Evolutionary conservation across 2,888 invertebrate species (phyloP), one percentile per base, ranked within the genome.

Genomic region (Ochropleura leucogaster): DNA sequence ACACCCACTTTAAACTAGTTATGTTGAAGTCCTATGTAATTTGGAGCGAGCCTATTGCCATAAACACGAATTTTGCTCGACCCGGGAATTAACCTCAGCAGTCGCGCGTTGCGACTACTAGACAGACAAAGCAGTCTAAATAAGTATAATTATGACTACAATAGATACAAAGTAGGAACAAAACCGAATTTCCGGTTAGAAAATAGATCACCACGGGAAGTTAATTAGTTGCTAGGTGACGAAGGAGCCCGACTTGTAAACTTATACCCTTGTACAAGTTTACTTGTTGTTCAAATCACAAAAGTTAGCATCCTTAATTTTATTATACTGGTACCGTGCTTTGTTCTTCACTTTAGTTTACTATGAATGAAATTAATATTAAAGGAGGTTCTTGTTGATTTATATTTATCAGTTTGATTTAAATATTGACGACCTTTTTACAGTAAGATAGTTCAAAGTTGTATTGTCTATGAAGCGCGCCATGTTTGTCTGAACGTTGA

Each of bases 261-360:
- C n/a, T 76, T 66, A 18, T 69, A 77, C 55, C 57, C 16, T 74
- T 69, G 30, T 20, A 80, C 44, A 62, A 77, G 66, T 80, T 77
- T 30, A 53, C 20, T 80, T 72, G 46, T 72, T 74, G 65, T 77
- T 74, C 12, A 42, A 55, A 74, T 80, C 40, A 14, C 8, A 16
- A 80, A 77, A 66, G 65, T 77, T 74, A 46, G 60, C 18, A 44
- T 16, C 20, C 80, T 55, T 55, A 55, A 66, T 65, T 55, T 55
- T 49, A 66, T 65, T 80, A 60, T 20, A n/a, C 53, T 40, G 53
- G 6, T 66, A 62, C 66, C 65, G 51, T 77, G 60, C 42, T 60
- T 59, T 57, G 18, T 44, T 30, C 18, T 80, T n/a, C 16, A 18
- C 59, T 74, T 66, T 62, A 55, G 60, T 66, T 62, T 55, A 49